Base-by-base conservation (phyloP, 1,140 invertebrate genomes). In the Drosophila kepulauana region DNA sequence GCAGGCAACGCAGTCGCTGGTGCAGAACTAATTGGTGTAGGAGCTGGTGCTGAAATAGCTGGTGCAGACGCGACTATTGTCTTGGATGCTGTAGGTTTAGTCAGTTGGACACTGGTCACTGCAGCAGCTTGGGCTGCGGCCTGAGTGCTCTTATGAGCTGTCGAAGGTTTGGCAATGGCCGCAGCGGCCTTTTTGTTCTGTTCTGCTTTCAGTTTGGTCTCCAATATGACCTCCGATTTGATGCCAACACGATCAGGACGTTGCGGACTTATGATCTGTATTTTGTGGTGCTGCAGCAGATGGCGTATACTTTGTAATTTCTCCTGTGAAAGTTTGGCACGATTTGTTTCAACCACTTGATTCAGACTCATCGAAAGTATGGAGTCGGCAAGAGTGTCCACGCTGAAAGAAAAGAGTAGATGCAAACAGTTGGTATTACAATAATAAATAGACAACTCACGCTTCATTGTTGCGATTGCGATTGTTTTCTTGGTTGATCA, bases 191-290 rank as follows among this genome's bases (percentile, higher is more conserved):
- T 75, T 5, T 75, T 89, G 1, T 74, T 61, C 5, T 61, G 66
- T 1, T 84, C 90, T 5, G 67, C 82, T 13, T 85, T 77, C 0
- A 75, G 65, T 35, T 85, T 92, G 2, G 86, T 86, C 63, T 92
- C 92, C 15, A 92, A 66, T 11, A 93, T 87, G 1, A 93, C 89
- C 61, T 93, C 92, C 0, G 92, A 93, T 16, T 91, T 91, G 0
- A 93, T 67, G 2, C 88, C 91, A 1, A 91, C 72, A 25, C 91
- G 84, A 78, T 92, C 78, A 2, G 92, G 92, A 28, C 92, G 75
- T 64, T 91, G 87, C 3, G 92, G 92, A 69, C 84, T 86, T 7
- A 93, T 92, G 0, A 74, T 75, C 7, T 61, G 64, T n/a, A 92
- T 71, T 38, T 91, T 89, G 10, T 78, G 76, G 41, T 76, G 69